Conservation (phyloP, 2,797 vertebrate species). For the Bovichtus diacanthus region DNA sequence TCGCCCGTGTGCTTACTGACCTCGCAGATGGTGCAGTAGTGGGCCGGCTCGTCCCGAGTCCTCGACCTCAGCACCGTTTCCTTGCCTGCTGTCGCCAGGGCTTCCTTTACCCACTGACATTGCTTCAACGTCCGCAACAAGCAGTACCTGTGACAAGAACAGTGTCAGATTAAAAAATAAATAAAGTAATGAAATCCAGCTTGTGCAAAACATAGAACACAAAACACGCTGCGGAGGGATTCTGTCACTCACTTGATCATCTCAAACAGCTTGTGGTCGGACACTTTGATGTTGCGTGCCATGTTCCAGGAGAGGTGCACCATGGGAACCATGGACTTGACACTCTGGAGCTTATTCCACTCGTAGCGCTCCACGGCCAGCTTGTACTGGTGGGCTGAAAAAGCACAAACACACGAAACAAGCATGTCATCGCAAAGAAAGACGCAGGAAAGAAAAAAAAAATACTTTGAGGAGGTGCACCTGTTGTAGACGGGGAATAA, state of each 20-base stretch:
- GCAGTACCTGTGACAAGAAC: conserved; percentile 88
- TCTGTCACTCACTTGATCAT: conserved; percentile 96
- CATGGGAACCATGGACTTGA: conserved; percentile 99
- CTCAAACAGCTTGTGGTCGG: conserved; percentile 99
- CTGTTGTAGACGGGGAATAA: background rate
- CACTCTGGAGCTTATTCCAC: conserved; percentile 98
- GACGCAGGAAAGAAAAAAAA: background rate
- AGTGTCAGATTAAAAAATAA: too few species aligned
- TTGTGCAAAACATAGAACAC: background rate
- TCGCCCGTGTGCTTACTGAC: conserved; percentile 73
- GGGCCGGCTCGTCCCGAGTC: conserved; percentile 95
- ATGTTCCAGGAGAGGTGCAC: conserved; percentile 99
- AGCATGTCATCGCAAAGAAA: background rate
- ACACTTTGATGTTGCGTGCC: conserved; percentile 99
- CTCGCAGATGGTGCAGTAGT: conserved; percentile 99
- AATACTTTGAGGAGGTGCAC: too few species aligned
- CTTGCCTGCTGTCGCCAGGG: conserved; percentile 91
- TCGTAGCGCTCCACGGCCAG: conserved; percentile 97
- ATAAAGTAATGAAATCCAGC: background rate
- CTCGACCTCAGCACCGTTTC: conserved; percentile 93
- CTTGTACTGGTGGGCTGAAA: conserved; percentile 95
- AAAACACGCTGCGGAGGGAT: background rate
- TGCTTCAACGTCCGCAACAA: conserved; percentile 97
- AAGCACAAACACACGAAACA: background rate
- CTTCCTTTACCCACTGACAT: conserved; percentile 96